Percentiles rank a stretch among this genome's conserved stretches.
Evolutionary conservation across 1,140 invertebrate species (phyloP).

Genomic region (Meloidogyne exigua): DNA sequence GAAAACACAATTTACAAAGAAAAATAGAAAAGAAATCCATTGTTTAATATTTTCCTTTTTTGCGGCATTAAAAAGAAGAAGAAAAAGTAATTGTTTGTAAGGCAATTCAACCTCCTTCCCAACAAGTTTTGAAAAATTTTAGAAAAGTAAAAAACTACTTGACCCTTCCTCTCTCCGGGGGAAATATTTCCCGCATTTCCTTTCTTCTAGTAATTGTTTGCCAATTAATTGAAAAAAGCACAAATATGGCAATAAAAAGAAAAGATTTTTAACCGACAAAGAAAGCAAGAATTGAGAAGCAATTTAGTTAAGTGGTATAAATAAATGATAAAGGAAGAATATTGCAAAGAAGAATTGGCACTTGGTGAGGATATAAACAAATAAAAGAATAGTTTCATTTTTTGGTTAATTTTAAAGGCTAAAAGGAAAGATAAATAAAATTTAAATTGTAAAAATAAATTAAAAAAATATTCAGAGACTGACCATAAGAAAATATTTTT

Average conservation of each 20-base stretch:
- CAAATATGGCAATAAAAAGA: slow-evolving; percentile 2
- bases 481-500: too few species aligned
- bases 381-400: neutral
- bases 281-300: neutral
- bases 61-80: neutral
- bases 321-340: neutral
- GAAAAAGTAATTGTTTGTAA: neutral
- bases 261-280: slow-evolving; percentile 2
- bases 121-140: neutral
- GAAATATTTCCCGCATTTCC: slow-evolving; percentile 1
- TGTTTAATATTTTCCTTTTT: neutral
- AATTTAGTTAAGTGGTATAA: neutral
- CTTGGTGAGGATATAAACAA: neutral
- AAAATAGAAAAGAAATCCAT: neutral
- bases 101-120: neutral
- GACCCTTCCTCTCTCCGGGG: neutral
- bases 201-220: slow-evolving; percentile 9
- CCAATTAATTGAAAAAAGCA: neutral
- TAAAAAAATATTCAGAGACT: too few species aligned
- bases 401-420: neutral
- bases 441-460: too few species aligned
- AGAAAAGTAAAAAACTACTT: neutral
- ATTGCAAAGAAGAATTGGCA: neutral
- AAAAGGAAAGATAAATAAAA: neutral
- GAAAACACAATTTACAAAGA: too few species aligned